Conservation (phyloP, 92 coral and sea anemone genomes). For the Hydrozoanthus gracilis region DNA sequence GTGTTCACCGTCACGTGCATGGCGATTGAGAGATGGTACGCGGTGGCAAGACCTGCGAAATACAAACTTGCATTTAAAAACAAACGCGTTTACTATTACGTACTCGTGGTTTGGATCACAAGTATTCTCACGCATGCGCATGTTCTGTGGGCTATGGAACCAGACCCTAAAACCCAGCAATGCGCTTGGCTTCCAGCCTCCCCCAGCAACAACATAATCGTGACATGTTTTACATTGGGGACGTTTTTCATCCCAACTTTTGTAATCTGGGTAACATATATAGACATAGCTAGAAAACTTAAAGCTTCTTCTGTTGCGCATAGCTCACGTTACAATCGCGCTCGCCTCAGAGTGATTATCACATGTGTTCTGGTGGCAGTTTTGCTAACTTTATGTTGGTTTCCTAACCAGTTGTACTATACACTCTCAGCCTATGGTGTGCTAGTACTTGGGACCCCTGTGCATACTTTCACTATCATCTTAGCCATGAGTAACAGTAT, state of each 20-base stretch:
- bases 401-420: too few species aligned
- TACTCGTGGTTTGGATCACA: not conserved
- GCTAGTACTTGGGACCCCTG: too few species aligned
- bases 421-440: too few species aligned
- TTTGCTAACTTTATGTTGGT: constrained; percentile 50
- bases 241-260: not conserved
- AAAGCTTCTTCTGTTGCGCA: not conserved
- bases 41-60: not conserved
- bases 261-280: not conserved
- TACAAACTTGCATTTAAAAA: not conserved
- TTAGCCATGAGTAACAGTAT: too few species aligned
- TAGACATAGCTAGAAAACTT: constrained; percentile 1
- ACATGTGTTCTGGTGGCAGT: constrained; percentile 72
- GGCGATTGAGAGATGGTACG: too few species aligned
- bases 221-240: not conserved
- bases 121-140: not conserved
- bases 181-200: not conserved
- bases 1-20: too few species aligned
- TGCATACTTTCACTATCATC: too few species aligned
- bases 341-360: constrained; percentile 50
- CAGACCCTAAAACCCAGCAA: not conserved
- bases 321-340: constrained; percentile 24
- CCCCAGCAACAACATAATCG: not conserved
- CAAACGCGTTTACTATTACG: not conserved
- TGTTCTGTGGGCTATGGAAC: not conserved